Conservation (phyloP, 2,113 vertebrate species). For the Ceratotherium simum region DNA sequence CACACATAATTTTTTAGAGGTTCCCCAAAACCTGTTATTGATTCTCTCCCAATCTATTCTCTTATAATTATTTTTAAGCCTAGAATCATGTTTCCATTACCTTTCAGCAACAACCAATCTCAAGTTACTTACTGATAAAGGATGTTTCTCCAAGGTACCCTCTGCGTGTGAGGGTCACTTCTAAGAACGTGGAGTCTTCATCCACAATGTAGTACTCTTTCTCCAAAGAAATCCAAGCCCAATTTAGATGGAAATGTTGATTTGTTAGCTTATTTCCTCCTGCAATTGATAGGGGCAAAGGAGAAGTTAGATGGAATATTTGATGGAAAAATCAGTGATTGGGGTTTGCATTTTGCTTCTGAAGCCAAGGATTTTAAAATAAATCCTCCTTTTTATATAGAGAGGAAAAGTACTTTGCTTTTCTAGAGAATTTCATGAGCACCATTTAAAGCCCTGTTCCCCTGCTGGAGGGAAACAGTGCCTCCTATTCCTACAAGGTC, state of each 20-base stretch:
- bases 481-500: background rate
- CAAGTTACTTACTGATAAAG: constrained; percentile 90
- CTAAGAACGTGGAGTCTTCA: constrained; percentile 90
- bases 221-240: constrained; percentile 94
- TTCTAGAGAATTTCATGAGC: background rate
- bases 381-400: background rate
- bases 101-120: background rate
- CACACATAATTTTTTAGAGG: background rate
- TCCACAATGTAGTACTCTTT: constrained; percentile 90
- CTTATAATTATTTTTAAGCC: background rate
- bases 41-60: background rate
- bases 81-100: background rate
- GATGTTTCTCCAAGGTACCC: constrained; percentile 92
- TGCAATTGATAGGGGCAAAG: constrained; percentile 69
- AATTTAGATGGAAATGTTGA: constrained; percentile 91
- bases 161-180: constrained; percentile 89
- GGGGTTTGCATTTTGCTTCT: background rate
- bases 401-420: background rate
- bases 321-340: background rate
- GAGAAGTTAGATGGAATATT: background rate
- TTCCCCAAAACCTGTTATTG: background rate
- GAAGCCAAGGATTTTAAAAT: background rate
- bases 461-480: background rate
- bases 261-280: constrained; percentile 90
- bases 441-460: background rate